Percentiles rank a stretch among this genome's conserved stretches.
Evolutionary conservation across 2,797 vertebrate species (phyloP).

Genomic region (Hozukius guyotensis): DNA sequence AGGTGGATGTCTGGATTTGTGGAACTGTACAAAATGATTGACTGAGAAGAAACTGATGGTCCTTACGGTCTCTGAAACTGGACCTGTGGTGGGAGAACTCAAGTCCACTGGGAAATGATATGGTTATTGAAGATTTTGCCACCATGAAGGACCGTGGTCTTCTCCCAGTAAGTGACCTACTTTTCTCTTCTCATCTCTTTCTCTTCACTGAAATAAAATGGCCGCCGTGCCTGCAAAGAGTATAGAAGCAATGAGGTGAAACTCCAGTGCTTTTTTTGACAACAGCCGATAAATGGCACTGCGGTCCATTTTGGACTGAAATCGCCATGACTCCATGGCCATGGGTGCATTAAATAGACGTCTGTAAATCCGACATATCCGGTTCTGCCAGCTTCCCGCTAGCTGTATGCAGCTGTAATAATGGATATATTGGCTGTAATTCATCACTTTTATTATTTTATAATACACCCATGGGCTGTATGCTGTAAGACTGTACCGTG

Average conservation of each 20-base stretch:
- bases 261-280: not conserved
- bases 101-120: not conserved
- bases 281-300: no score
- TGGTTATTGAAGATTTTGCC: not conserved
- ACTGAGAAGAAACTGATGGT: not conserved
- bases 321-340: no score
- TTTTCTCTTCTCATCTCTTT: no score
- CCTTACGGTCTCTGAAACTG: not conserved
- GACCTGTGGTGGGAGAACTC: not conserved
- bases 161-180: not conserved
- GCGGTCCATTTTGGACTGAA: no score
- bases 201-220: not conserved
- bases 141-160: not conserved
- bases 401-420: no score
- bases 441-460: no score
- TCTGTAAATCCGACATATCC: no score
- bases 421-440: no score
- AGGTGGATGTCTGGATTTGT: not conserved
- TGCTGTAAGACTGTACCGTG: no score
- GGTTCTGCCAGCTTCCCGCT: no score
- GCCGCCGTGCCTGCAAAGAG: not conserved
- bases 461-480: no score
- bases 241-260: not conserved
- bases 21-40: not conserved
- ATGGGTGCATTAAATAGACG: no score